Evolutionary conservation across 2,888 invertebrate genomes (phyloP), one percentile per base, ranked within the genome.

Genomic region (Tridacna gigas): DNA sequence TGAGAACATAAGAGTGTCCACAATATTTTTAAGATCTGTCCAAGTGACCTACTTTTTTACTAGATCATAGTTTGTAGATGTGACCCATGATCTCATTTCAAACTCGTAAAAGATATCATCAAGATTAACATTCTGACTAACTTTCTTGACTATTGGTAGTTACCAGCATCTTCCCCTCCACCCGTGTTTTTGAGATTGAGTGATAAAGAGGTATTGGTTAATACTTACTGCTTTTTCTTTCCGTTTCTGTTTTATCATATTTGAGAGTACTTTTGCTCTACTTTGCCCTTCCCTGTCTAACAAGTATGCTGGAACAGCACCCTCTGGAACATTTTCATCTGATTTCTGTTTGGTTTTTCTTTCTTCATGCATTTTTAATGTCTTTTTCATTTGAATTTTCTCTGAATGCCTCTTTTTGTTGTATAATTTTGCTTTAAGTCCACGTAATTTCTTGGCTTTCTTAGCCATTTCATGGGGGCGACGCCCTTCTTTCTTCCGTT

Each of bases 381-480:
- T 99, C 96, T 99, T 99, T 95, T 99, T 99, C 97, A 99, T 99
- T 95, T 99, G 99, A 88, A 99, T 98, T 96, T 99, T 99, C 95
- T 99, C 99, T 96, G 98, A 97, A 93, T 98, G 97, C 11, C 99
- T 96, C 95, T 99, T 97, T 94, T 99, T 99, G 95, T 99, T 99
- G 95, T 97, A 99, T 80, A 99, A 96, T 95, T 99, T 99, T 0
- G 99, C 99, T 95, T 99, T 99, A 91, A 99, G 96, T 88, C 99
- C 99, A 82, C 99, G 96, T 67, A 99, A 96, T 93, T 97, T 98
- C 90, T 97, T 97, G 0, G 99, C 99, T 93, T 97, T 97, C 91
- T 97, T 97, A 0, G 99, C 97, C 69, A 97, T 96, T 93, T 97
- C 97, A 95, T 99, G 98, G 0, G 98, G 98, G 94, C 97, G 97